Base-by-base conservation (phyloP, 1,140 invertebrate species). In the Oreohelix idahoensis region DNA sequence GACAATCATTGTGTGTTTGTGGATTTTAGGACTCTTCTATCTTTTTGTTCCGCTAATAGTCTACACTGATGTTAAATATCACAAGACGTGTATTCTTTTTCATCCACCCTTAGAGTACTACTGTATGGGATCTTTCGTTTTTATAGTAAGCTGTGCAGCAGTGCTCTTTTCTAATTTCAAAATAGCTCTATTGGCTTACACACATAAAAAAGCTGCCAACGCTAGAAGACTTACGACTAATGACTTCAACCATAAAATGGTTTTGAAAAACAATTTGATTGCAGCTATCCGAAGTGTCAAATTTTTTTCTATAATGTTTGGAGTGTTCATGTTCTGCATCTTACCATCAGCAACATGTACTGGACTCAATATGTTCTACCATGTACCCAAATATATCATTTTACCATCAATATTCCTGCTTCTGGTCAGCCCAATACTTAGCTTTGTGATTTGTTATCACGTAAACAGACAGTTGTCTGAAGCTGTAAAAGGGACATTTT, bases 281-380 rank as follows among this genome's bases (percentile, higher is more conserved):
- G 63, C 63, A 32, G 63, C 63, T 66, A n/a, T 66, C 17, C 23
- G 63, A 66, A 66, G 63, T 66, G 63, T 66, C 20, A 66, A 66
- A 35, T 66, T 66, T 32, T 66, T 66, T 66, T 17, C 63, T 29
- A 2, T 66, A n/a, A 66, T 66, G 63, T 66, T 66, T 66, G 63
- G 63, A 32, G 29, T 66, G 23, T 66, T 66, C 17, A 32, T 32
- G 32, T 2, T 8, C 11, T 66, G 63, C 29, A 66, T n/a, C 0
- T 17, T 66, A 10, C 63, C 63, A 66, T 17, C 63, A 32, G 63
- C 63, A 66, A 23, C 20, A 32, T 17, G 4, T 32, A 35, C n/a
- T 66, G 63, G 63, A 32, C n/a, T 66, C 63, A 35, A 29, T 11
- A 66, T n/a, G n/a, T 66, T 66, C 20, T 32, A 32, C 8, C 23